phyloP scores from a whole-genome alignment of 2,113 vertebrate genomes.

The Nyctibius bracteatus region DNA sequence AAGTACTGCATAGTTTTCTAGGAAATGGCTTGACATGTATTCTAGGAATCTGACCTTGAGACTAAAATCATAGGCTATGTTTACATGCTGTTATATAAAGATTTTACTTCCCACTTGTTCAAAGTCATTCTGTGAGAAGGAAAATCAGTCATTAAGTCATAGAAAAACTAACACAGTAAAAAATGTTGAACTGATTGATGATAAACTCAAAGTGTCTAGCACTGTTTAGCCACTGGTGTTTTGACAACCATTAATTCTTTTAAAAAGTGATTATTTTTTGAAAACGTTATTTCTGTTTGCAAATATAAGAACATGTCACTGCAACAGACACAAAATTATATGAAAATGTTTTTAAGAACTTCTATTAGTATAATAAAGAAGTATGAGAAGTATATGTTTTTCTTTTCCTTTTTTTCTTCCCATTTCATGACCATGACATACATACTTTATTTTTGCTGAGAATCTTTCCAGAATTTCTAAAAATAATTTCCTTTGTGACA shows the following conservation, averaged over 20 bases:
- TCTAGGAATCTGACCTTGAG: slow-evolving; percentile 76
- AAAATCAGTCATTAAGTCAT: slow-evolving; percentile 82
- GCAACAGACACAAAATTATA: background rate
- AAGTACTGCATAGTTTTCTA: slow-evolving; percentile 39
- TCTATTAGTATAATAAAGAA: background rate
- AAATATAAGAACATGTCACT: background rate
- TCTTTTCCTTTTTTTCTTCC: background rate
- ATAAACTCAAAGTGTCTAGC: slow-evolving; percentile 63
- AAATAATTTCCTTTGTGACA: background rate
- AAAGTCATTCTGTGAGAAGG: slow-evolving; percentile 64
- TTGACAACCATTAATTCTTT: slow-evolving; percentile 47
- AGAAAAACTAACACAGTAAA: slow-evolving; percentile 89
- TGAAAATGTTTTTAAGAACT: background rate
- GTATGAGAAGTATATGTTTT: background rate
- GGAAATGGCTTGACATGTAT: slow-evolving; percentile 65
- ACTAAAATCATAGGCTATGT: slow-evolving; percentile 69
- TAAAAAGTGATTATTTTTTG: background rate
- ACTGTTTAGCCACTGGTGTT: slow-evolving; percentile 65
- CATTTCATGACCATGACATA: background rate
- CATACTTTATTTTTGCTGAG: background rate
- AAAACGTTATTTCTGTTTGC: background rate
- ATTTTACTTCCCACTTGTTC: slow-evolving; percentile 70
- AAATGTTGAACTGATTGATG: slow-evolving; percentile 77
- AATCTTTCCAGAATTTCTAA: background rate
- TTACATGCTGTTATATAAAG: slow-evolving; percentile 73